phyloP scores from a whole-genome alignment of 1,140 invertebrate species.

The Plodia interpunctella region DNA sequence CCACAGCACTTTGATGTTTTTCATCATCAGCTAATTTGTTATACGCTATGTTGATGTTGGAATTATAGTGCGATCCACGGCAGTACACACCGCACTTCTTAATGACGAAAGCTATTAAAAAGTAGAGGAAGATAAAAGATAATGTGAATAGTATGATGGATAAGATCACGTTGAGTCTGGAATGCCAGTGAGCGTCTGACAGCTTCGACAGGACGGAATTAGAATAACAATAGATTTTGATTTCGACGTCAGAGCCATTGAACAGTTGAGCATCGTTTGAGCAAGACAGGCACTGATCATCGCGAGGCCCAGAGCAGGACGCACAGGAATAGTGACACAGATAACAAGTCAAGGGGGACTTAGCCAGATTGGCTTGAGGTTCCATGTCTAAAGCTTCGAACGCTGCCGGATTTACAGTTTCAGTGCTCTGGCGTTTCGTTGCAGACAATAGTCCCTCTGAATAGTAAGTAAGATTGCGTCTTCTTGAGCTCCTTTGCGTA shows the following conservation, averaged over 20 bases:
- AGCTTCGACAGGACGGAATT: slow-evolving; percentile 54
- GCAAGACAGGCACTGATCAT: slow-evolving; percentile 59
- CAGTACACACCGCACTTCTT: slow-evolving; percentile 32
- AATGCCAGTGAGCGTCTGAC: slow-evolving; percentile 49
- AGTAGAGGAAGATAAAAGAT: slow-evolving; percentile 37
- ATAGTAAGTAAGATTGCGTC: slow-evolving; percentile 57
- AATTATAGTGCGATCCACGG: slow-evolving; percentile 44
- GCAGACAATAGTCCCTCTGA: slow-evolving; percentile 29
- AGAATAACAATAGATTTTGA: slow-evolving; percentile 60
- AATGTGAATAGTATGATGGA: slow-evolving; percentile 39
- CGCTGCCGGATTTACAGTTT: slow-evolving; percentile 27
- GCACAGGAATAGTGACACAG: slow-evolving; percentile 68
- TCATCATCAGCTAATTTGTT: slow-evolving; percentile 62
- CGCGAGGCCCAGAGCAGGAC: slow-evolving; percentile 53
- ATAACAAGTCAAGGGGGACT: slow-evolving; percentile 49
- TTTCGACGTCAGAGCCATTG: slow-evolving; percentile 47
- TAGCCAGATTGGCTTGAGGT: slow-evolving; percentile 31
- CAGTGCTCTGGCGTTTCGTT: slow-evolving; percentile 40
- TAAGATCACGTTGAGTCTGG: slow-evolving; percentile 48
- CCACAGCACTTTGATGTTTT: slow-evolving; percentile 59
- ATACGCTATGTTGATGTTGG: slow-evolving; percentile 56
- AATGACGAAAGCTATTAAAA: slow-evolving; percentile 39
- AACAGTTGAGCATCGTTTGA: slow-evolving; percentile 56
- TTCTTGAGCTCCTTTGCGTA: slow-evolving; percentile 56
- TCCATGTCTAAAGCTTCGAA: slow-evolving; percentile 63